Evolutionary conservation across 2,113 vertebrate species (phyloP), one percentile per base, ranked within the genome.

Genomic region (Anoplopoma fimbria): DNA sequence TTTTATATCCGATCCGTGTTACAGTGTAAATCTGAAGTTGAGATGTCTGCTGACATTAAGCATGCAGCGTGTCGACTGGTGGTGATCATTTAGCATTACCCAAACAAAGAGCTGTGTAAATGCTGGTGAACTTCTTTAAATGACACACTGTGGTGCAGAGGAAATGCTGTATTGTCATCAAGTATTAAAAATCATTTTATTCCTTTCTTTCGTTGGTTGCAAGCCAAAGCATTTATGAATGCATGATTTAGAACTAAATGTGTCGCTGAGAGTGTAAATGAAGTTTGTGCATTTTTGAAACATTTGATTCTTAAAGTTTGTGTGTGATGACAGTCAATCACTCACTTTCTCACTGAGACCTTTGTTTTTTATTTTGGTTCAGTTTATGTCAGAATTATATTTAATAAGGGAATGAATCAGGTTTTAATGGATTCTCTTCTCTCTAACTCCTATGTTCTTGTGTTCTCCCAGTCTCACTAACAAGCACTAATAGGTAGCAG

Each of bases 281-380:
- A 62, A 64, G 38, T 78, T n/a, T 45, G 38, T 63, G 55, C 10
- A 25, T 33, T 68, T 77, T 68, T 57, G n/a, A 60, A 81, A 81
- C 49, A 69, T 34, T 51, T 25, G 21, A 69, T 51, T 69, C 58
- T 65, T 77, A 69, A 84, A 87, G 75, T 55, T 60, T 49, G 12
- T 62, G 27, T 80, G 33, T 77, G 29, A 42, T n/a, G n/a, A n/a
- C n/a, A n/a, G n/a, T n/a, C n/a, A n/a, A n/a, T n/a, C n/a, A n/a
- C n/a, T n/a, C n/a, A n/a, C n/a, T 36, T 9, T 34, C 12, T 55
- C 68, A 29, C 45, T 33, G 9, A 60, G 6, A 53, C 67, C 0
- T 17, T 31, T 42, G 55, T 73, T 42, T 23, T 42, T 23, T 27
- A 3, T 40, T 73, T 51, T 69, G 42, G 10, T 31, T 21, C 7